Evolutionary conservation across 2,113 vertebrate genomes (phyloP), one percentile per base, ranked within the genome.

Genomic region (Ardeotis arabs): DNA sequence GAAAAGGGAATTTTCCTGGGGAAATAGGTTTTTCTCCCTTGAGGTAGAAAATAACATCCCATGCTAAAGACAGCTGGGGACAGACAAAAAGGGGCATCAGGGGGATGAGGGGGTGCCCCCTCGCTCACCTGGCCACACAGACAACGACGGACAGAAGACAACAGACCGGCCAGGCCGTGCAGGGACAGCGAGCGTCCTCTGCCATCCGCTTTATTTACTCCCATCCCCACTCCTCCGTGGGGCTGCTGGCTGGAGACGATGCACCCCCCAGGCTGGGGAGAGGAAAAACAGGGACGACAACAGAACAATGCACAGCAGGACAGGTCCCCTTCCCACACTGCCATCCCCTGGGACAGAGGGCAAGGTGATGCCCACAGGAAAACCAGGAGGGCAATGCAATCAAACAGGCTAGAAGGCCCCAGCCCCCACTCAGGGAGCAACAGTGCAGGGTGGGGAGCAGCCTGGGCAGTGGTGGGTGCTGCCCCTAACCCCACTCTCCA

Each of bases 141-240:
- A 92, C 29, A 68, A 95, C 21, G 47, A 95, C 21, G 44, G 76
- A 97, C 93, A 97, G 86, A 95, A 96, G 93, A 96, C 94, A 93
- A 97, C 59, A 79, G 89, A 95, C 79, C 92, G 84, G 84, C 89
- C 91, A 94, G 80, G 91, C 94, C 25, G 2, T 77, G 89, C 95
- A 67, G 94, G 83, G 93, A 97, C 95, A 39, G 10, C 4, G 3
- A 31, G 37, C 10, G 10, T 84, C 77, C 80, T 81, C 89, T 83
- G 73, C 68, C 77, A 87, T 93, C 93, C 1, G 3, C 79, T 97
- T 97, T 97, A 96, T 96, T 97, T 94, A 89, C 70, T 15, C 53
- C 63, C 77, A 29, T 37, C 41, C 22, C 63, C 7, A 44, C 14
- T 44, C 6, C 68, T 37, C 45, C 5, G 0, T 0, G 2, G 69